Evolutionary conservation across 2,888 invertebrate genomes (phyloP), one percentile per base, ranked within the genome.

Genomic region (Coecobrya sp.): DNA sequence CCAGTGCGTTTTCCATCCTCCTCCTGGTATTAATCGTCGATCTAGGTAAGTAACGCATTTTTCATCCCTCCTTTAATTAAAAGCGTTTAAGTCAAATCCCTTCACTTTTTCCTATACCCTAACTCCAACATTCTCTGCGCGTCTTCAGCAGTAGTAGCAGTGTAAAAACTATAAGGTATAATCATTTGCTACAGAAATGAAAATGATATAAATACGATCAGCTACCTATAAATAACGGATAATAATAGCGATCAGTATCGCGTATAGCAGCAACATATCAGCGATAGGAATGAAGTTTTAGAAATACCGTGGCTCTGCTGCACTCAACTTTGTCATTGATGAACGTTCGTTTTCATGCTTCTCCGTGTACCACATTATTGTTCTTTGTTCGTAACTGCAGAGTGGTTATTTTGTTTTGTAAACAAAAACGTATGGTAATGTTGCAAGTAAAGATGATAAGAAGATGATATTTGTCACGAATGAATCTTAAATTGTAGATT

Each of bases 21-120:
- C 86, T 92, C 73, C 88, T 91, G 65, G 79, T 93, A 94, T 94
- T 94, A 94, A 93, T 94, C 94, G 93, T 93, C 93, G 94, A 93
- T 93, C 93, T 93, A 93, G 94, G 94, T 94, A 93, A 94, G 94
- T 82, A 86, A 81, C 86, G 73, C 93, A 94, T 94, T 94, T 94
- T 94, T 94, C 94, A 94, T 94, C 90, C 90, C 55, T 82, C 79
- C 92, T 93, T 94, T 94, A 94, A 94, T 94, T 94, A 94, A 94
- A 94, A 91, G 84, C 85, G 88, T 87, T 86, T 88, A 90, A 86
- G 82, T 89, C 86, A 89, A 92, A 88, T 68, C 88, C 91, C 49
- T 36, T 68, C 76, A 16, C 82, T 22, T 10, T 25, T 76, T 76
- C n/a, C n/a, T 16, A 30, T 59, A 3, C 79, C 79, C 22, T 22